phyloP scores from a whole-genome alignment of 2,888 invertebrate genomes.

The Teleogryllus oceanicus region DNA sequence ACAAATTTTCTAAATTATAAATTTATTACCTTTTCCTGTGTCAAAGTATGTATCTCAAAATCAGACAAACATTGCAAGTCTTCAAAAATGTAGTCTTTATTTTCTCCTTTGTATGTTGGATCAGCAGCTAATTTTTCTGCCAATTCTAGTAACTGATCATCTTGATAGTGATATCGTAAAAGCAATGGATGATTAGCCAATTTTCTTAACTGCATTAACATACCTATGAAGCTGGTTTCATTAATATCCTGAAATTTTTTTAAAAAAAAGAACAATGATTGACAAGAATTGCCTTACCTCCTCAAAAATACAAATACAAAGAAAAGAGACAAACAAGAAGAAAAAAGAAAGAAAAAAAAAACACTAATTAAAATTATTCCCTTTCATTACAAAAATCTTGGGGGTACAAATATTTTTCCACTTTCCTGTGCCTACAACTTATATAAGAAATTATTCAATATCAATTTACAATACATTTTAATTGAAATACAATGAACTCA shows the following conservation, averaged over 20 bases:
- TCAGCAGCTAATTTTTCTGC: constrained; percentile 66
- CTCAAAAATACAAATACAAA: too few species aligned
- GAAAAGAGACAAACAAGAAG: too few species aligned
- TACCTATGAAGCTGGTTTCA: constrained; percentile 60
- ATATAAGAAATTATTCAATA: too few species aligned
- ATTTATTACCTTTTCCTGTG: constrained; percentile 59
- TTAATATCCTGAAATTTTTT: background rate
- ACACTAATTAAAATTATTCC: too few species aligned
- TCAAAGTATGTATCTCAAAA: constrained; percentile 82
- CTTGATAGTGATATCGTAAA: constrained; percentile 68
- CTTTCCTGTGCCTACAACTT: too few species aligned
- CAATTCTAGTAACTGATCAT: constrained; percentile 61
- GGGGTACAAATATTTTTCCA: too few species aligned
- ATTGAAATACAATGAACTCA: too few species aligned
- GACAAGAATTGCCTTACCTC: too few species aligned
- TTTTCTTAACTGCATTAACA: constrained; percentile 92
- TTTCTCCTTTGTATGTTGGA: constrained; percentile 69
- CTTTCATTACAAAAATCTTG: too few species aligned
- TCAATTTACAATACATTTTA: too few species aligned
- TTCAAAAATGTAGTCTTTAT: constrained; percentile 75
- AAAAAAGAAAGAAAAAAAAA: too few species aligned
- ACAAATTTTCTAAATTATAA: background rate
- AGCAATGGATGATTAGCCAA: constrained; percentile 91
- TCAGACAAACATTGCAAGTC: constrained; percentile 86
- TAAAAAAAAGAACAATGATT: too few species aligned